Conservation (phyloP, 2,888 invertebrate species). For the Cartodere bifasciata region DNA sequence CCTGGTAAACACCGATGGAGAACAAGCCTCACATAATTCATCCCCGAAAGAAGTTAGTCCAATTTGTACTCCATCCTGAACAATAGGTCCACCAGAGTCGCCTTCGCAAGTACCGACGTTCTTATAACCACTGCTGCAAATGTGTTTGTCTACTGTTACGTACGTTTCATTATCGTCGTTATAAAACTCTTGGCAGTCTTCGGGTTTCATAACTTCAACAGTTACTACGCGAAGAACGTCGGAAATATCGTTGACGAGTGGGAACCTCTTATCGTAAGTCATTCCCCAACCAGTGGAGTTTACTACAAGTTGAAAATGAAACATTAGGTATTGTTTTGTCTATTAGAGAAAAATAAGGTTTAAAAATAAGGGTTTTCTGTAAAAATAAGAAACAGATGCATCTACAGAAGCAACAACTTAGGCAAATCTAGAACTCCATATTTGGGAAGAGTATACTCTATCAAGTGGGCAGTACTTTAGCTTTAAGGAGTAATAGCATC, state of each 20-base stretch:
- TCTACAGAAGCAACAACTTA: too few species aligned
- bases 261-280: conserved; percentile 14
- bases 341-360: conserved; percentile 1
- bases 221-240: conserved; percentile 16
- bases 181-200: conserved; percentile 18
- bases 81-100: conserved; percentile 21
- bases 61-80: conserved; percentile 15
- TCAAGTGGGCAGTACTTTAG: too few species aligned
- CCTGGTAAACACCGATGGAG: conserved; percentile 20
- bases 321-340: conserved; percentile 11
- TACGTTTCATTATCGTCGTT: conserved; percentile 16
- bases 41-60: conserved; percentile 21
- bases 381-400: too few species aligned
- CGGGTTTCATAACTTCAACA: conserved; percentile 14
- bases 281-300: conserved; percentile 23
- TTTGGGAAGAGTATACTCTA: too few species aligned
- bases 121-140: conserved; percentile 20
- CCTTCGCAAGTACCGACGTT: conserved; percentile 21
- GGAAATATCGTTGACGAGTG: conserved; percentile 17
- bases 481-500: too few species aligned
- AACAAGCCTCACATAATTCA: conserved; percentile 17
- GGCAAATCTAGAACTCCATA: too few species aligned
- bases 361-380: too few species aligned
- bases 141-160: conserved; percentile 16
- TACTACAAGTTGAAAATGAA: too few species aligned